Evolutionary conservation across 2,888 invertebrate species (phyloP), one percentile per base, ranked within the genome.

Genomic region (Philereme transversata): DNA sequence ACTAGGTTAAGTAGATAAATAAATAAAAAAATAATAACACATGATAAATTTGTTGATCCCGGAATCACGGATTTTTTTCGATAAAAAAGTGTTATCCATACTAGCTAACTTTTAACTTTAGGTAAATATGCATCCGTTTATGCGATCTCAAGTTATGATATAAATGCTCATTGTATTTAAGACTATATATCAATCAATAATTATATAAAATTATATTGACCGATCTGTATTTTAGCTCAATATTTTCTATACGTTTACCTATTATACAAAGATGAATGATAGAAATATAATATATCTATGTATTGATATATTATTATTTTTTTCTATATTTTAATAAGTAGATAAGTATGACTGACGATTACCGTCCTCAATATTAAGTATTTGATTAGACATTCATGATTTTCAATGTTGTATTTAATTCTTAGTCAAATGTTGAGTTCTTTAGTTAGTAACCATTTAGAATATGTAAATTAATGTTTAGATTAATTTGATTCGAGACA

Each of bases 381-480:
- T 72, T 69, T 71, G 66, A 55, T 59, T 56, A 55, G 55, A 55
- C 54, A 53, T 63, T 52, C 40, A 52, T 48, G 41, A 55, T 59
- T 57, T 63, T 59, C 44, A 48, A 65, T 68, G 69, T 65, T 76
- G 71, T 72, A 72, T 77, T 76, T 75, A 73, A 71, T 73, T 69
- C 64, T 79, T 82, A 83, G 83, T 83, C 81, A 81, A 79, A 76
- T 78, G 72, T 79, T 67, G 70, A 79, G 75, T 76, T 83, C 64
- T 60, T 45, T 46, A 45, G 59, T 52, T 70, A 61, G 47, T 65
- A 70, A 62, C 52, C 60, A 62, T 63, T 61, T 59, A 60, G 73
- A 74, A 75, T 76, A 78, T 85, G 84, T 86, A 85, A 81, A 83
- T 78, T 82, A 78, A 84, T 80, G 76, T 77, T 67, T 82, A 80